Base-by-base conservation (phyloP, 2,888 invertebrate species). In the Pyrrhia umbra region DNA sequence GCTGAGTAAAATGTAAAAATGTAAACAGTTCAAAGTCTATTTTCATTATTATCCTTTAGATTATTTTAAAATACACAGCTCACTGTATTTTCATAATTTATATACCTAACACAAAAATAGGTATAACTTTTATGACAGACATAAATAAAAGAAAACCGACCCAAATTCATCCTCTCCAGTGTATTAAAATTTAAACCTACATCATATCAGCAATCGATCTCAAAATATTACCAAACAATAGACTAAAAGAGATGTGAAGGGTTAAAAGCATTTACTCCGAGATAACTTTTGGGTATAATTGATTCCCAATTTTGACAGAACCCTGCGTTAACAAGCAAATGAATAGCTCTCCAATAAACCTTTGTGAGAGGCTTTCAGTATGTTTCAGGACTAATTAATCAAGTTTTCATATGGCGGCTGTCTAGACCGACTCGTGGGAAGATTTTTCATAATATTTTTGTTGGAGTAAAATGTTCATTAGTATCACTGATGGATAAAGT, bases 271-370 rank as follows among this genome's bases (percentile, higher is more conserved):
- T 68, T 67, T 67, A 47, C 57, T 67, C 74, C 1, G 15, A 46
- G 25, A 61, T 62, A 71, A 75, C 63, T 69, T 72, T 72, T 52
- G 25, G 57, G 50, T 70, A 75, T 78, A 63, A 79, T 63, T 75
- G 79, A 70, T 76, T 75, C 42, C 27, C 63, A 63, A 69, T 75
- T 72, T 70, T 75, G 62, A 49, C 43, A 52, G 45, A 64, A 51
- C 56, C 52, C 57, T 39, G n/a, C 54, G 64, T 62, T 70, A 64
- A 70, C 56, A 61, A 58, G 46, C 54, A 63, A 62, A 75, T 76
- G 63, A 79, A 79, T 79, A 50, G 67, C 49, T 55, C 57, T 62
- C 59, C 79, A 75, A 77, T 79, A 79, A 68, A 54, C 52, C 59
- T 23, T 49, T 65, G 56, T 56, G 60, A 79, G 69, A 81, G 70